These are phyloP conservation scores for Galeruca laticollis DNA, from an alignment of 2,888 invertebrate genomes.

Conservation along the genomic window DNA sequence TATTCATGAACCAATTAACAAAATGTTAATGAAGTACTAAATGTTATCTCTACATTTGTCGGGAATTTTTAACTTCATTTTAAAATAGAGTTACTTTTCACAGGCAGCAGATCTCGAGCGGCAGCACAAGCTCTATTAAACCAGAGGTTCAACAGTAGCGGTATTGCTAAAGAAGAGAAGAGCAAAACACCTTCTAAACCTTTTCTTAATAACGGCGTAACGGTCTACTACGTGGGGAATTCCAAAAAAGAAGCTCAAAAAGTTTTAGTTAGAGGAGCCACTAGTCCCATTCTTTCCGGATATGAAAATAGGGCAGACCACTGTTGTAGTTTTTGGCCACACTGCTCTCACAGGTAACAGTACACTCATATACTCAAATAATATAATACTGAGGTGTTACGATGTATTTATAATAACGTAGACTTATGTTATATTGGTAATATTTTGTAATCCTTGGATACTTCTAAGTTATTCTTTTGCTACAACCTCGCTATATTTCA, in stretches of 20 bases:
- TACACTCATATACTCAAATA: neutral
- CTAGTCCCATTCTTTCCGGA: slow-evolving; percentile 64
- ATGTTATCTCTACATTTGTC: too few species aligned
- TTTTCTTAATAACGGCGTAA: slow-evolving; percentile 59
- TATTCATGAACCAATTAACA: too few species aligned
- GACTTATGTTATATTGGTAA: too few species aligned
- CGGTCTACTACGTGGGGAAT: slow-evolving; percentile 62
- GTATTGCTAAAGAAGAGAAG: slow-evolving; percentile 52
- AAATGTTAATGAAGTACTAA: too few species aligned
- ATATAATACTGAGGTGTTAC: neutral
- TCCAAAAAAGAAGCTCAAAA: slow-evolving; percentile 63
- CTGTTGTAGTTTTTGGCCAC: slow-evolving; percentile 76
- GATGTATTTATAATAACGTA: neutral
- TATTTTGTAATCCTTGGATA: too few species aligned
- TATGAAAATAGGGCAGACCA: slow-evolving; percentile 47
- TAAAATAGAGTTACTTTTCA: neutral
- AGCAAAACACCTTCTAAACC: slow-evolving; percentile 56
- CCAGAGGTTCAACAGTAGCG: slow-evolving; percentile 58
- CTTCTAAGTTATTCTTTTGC: too few species aligned
- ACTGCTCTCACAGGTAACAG: slow-evolving; percentile 68
- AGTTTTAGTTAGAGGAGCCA: slow-evolving; percentile 67
- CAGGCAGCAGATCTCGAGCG: slow-evolving; percentile 67
- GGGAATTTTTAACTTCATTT: too few species aligned
- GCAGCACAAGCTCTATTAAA: slow-evolving; percentile 68
- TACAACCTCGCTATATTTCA: too few species aligned